Base-by-base conservation (phyloP, 92 coral and sea anemone species). In the Phenganax marumi region DNA sequence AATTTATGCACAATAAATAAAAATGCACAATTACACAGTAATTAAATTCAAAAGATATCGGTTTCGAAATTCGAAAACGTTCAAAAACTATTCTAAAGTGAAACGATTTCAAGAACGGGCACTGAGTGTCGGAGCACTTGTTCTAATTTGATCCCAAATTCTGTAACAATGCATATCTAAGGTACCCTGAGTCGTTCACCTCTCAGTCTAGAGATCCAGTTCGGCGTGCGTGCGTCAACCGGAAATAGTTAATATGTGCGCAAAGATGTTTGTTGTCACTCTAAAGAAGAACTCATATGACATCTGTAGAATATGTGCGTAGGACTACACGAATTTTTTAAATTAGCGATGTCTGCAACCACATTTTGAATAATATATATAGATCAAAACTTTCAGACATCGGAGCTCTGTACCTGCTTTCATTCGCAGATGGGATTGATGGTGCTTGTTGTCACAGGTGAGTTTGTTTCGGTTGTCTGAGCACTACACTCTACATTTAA, bases 211-310 rank as follows among this genome's bases (percentile, higher is more conserved):
- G 25, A 19, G 33, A 11, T 19, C 8, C 22, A 23, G 33, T 62
- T 62, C 43, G 33, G 50, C 65, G 57, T 77, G 12, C 10, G 62
- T 77, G 81, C 72, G 83, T 78, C 83, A 78, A 33, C 83, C 83
- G 83, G 83, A 78, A 78, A 78, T 57, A 24, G 83, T 39, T 72
- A 78, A 60, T 60, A 39, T 61, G 82, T 58, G 4, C 43, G 55
- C 1, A 61, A 58, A 60, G 70, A 55, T 78, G 73, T 58, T 60
- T 78, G 83, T 78, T 78, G 83, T 78, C 83, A 78, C 39, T 63
- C 56, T 46, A 12, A 48, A 72, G 77, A 72, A 22, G 11, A 72
- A 72, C 55, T 72, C 83, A 78, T 24, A 78, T 62, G 21, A 61
- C 73, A 63, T 63, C 26, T 78, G 72, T 60, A 17, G 17, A 49